Evolutionary conservation across 2,888 invertebrate species (phyloP).

Genomic region (Oxystoma pomonae): DNA sequence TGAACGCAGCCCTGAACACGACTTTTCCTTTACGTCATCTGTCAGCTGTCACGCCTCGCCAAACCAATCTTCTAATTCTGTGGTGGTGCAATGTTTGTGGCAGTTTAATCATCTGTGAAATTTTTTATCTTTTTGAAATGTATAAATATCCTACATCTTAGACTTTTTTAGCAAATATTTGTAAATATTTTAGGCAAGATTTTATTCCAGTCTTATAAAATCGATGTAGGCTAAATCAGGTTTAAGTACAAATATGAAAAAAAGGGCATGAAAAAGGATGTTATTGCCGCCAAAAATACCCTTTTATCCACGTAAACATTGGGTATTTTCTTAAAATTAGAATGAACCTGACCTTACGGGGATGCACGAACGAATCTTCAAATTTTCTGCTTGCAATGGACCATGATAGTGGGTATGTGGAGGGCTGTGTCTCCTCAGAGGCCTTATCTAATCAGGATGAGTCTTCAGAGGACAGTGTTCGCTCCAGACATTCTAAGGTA

Average conservation of each 20-base stretch:
- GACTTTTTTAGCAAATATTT: background rate
- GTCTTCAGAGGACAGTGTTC: constrained; percentile 22
- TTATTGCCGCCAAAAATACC: background rate
- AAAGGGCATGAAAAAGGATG: background rate
- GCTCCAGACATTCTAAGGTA: constrained; percentile 2
- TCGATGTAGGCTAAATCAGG: background rate
- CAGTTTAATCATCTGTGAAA: background rate
- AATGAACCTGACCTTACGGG: background rate
- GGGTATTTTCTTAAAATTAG: background rate
- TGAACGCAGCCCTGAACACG: no score
- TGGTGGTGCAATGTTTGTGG: background rate
- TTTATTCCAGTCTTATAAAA: background rate
- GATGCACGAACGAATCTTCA: background rate
- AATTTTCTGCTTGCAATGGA: constrained; percentile 31
- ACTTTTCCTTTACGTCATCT: background rate
- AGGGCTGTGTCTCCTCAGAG: constrained; percentile 3
- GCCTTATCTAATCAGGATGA: constrained; percentile 35
- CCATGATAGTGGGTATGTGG: constrained; percentile 43
- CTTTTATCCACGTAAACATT: background rate
- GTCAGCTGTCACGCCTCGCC: background rate
- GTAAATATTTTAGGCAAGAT: background rate
- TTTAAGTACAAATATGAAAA: background rate
- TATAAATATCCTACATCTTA: no score
- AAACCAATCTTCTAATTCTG: background rate
- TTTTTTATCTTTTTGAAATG: background rate